Evolutionary conservation across 2,113 vertebrate species (phyloP).

Genomic region (Galemys pyrenaicus): DNA sequence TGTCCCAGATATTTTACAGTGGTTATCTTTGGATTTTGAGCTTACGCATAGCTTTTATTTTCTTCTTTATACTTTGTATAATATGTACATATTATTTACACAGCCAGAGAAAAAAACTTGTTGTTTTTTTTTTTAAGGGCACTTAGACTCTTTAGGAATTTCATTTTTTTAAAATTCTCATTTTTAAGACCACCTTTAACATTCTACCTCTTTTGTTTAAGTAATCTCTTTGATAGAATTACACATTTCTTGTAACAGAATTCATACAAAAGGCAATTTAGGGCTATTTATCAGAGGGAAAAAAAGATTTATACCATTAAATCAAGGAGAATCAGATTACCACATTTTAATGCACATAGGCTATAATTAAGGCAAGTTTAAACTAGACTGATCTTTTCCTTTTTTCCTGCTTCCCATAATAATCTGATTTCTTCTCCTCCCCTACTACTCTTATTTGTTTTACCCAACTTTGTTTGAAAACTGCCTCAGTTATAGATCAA

Average conservation of each 20-base stretch:
- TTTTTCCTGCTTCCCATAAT: background rate
- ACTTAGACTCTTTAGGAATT: background rate
- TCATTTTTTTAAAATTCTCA: background rate
- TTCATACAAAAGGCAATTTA: conserved; percentile 66
- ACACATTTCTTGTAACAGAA: conserved; percentile 57
- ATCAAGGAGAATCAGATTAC: conserved; percentile 60
- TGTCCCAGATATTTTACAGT: conserved; percentile 9
- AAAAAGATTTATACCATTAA: conserved; percentile 65
- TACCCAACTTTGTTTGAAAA: conserved; percentile 44
- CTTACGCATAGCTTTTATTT: background rate
- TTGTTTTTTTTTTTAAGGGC: background rate
- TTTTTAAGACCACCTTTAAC: conserved; percentile 47
- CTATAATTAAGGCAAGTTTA: conserved; percentile 69
- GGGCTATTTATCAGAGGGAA: conserved; percentile 49
- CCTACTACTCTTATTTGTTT: background rate
- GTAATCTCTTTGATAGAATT: conserved; percentile 56
- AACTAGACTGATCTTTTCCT: conserved; percentile 53
- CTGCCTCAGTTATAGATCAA: background rate
- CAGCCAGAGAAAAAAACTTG: conserved; percentile 13
- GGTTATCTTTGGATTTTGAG: conserved; percentile 38
- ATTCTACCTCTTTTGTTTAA: conserved; percentile 53
- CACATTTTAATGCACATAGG: conserved; percentile 34
- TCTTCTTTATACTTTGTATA: conserved; percentile 9
- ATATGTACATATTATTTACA: conserved; percentile 30
- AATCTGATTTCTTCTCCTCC: conserved; percentile 25